phyloP scores from a whole-genome alignment of 2,888 invertebrate species.

The Cepaea hortensis region DNA sequence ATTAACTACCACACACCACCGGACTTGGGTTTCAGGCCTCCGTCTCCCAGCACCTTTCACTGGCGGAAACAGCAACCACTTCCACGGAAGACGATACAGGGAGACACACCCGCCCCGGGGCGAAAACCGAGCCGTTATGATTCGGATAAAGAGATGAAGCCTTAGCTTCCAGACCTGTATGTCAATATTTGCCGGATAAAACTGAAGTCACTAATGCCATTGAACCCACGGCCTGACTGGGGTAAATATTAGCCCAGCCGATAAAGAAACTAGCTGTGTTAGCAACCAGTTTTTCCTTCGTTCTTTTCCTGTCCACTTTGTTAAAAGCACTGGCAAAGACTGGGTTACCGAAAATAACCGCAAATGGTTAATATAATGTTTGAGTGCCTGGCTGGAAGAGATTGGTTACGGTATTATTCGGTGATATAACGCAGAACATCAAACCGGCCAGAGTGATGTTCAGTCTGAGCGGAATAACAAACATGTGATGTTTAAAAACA shows the following conservation, averaged over 20 bases:
- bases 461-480: no score
- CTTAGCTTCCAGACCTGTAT: neutral
- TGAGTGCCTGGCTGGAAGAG: no score
- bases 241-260: constrained; percentile 4
- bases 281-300: neutral
- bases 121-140: neutral
- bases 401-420: no score
- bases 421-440: no score
- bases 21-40: neutral
- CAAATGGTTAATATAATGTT: no score
- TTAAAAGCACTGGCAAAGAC: no score
- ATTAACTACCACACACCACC: constrained; percentile 5
- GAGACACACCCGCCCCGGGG: neutral
- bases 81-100: neutral
- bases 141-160: neutral
- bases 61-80: constrained; percentile 6
- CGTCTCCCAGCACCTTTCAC: neutral
- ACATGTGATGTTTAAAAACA: no score
- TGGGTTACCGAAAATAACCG: no score
- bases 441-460: no score
- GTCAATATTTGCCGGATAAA: constrained; percentile 35
- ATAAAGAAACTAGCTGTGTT: neutral
- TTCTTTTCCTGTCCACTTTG: neutral
- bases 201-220: constrained; percentile 31
- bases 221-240: neutral